phyloP scores from a whole-genome alignment of 2,888 invertebrate genomes.

The Diabrotica balteata region DNA sequence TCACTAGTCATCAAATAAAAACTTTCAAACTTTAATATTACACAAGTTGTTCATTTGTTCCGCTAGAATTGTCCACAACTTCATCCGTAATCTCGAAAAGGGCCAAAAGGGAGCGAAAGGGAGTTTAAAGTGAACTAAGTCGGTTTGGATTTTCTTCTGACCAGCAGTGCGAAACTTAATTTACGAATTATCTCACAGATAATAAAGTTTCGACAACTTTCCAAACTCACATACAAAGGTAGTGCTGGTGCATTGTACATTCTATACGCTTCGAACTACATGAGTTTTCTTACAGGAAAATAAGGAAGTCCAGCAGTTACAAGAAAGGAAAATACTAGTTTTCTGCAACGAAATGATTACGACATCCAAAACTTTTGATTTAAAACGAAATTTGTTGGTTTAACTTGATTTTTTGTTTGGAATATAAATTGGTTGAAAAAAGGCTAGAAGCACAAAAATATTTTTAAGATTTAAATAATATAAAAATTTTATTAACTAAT shows the following conservation, averaged over 20 bases:
- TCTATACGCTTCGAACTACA: conserved; percentile 29
- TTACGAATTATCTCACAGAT: conserved; percentile 45
- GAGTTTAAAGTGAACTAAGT: conserved; percentile 28
- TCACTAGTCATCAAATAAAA: conserved; percentile 1
- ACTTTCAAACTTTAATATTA: neutral
- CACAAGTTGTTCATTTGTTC: conserved; percentile 17
- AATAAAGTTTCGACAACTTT: conserved; percentile 43
- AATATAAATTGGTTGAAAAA: no score
- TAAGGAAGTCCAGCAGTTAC: conserved; percentile 26
- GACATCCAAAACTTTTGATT: no score
- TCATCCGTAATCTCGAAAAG: conserved; percentile 22
- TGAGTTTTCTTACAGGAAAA: conserved; percentile 28
- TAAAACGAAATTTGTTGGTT: no score
- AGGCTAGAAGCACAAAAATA: no score
- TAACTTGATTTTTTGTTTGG: no score
- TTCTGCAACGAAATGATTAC: no score
- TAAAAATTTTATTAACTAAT: no score
- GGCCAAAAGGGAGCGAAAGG: conserved; percentile 25
- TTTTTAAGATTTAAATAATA: no score
- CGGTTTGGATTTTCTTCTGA: conserved; percentile 41
- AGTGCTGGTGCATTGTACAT: conserved; percentile 45
- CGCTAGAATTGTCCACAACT: conserved; percentile 22
- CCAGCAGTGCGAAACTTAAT: conserved; percentile 46
- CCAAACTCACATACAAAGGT: conserved; percentile 40
- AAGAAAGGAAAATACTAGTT: neutral